Base-by-base conservation (phyloP, 2,797 vertebrate species). In the Karalla daura region DNA sequence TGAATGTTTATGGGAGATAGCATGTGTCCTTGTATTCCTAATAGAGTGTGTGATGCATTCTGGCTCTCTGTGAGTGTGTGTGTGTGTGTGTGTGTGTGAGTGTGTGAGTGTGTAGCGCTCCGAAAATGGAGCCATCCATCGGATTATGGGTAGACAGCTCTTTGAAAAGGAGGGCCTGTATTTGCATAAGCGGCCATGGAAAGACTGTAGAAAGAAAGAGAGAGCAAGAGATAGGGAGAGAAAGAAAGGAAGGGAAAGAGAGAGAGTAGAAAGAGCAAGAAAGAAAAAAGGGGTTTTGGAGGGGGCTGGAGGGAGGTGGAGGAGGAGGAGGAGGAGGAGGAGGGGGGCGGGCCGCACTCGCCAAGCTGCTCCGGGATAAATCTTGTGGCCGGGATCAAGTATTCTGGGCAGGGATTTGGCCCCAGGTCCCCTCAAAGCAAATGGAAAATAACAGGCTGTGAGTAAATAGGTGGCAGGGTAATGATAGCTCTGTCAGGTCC, bases 121-220 rank as follows among this genome's bases (percentile, higher is more conserved):
- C 2, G 66, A 85, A 89, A 92, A 92, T 91, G 89, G 90, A 92
- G 88, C 88, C 90, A 88, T 92, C 89, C 87, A 60, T 86, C 55
- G 87, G 90, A 92, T 93, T 92, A 92, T 76, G 86, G 77, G 75
- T 30, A 86, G 90, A 92, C 87, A 86, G 91, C 79, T 89, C 85
- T 85, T 83, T 83, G 71, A 89, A 88, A 86, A 88, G 81, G 60
- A 75, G 74, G 80, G 76, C 44, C 86, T 56, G 72, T 78, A 92
- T 92, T 91, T 90, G 88, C 91, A 93, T 92, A 91, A 91, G 86
- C 68, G 46, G 84, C 70, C 69, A 32, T 70, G 78, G 80, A 81
- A 82, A 79, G 45, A 69, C 55, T 67, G 77, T 55, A 65, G 78
- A 80, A 80, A 45, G 71, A 74, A 68, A 74, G 61, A 78, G 32